Percentiles rank a stretch among this genome's conserved stretches.
phyloP scores from a whole-genome alignment of 2,113 vertebrate genomes.

The Diadophis punctatus region DNA sequence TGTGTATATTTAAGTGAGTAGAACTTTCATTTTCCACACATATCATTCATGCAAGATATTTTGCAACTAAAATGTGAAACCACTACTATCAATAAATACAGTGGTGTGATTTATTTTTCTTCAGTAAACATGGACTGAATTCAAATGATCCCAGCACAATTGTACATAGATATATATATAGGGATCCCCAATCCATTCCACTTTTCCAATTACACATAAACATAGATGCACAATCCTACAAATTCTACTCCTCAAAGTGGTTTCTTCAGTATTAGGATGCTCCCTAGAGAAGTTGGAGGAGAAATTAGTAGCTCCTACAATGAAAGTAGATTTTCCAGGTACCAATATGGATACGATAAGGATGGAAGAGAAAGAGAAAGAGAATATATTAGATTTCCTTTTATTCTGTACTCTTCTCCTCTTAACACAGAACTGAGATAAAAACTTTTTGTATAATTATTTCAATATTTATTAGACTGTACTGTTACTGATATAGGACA shows the following conservation, averaged over 20 bases:
- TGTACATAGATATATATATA: background rate
- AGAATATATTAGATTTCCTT: background rate
- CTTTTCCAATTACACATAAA: background rate
- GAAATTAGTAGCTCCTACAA: background rate
- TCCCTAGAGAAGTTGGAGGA: background rate
- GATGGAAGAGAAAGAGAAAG: background rate
- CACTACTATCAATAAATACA: background rate
- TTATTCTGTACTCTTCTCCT: background rate
- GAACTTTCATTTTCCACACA: background rate
- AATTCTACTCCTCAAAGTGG: background rate
- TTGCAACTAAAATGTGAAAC: background rate
- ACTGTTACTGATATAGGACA: background rate
- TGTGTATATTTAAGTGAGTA: background rate
- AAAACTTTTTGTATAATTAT: background rate
- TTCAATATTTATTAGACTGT: background rate
- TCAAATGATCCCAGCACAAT: background rate
- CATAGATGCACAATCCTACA: background rate
- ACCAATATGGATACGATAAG: background rate
- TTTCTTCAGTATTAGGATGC: background rate
- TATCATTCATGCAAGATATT: background rate
- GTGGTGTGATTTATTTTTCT: background rate
- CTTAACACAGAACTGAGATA: no score
- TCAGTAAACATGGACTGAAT: background rate
- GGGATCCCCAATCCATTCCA: background rate
- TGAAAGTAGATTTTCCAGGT: background rate